Conservation (phyloP, 2,797 vertebrate species). For the Etheostoma nigrum region DNA sequence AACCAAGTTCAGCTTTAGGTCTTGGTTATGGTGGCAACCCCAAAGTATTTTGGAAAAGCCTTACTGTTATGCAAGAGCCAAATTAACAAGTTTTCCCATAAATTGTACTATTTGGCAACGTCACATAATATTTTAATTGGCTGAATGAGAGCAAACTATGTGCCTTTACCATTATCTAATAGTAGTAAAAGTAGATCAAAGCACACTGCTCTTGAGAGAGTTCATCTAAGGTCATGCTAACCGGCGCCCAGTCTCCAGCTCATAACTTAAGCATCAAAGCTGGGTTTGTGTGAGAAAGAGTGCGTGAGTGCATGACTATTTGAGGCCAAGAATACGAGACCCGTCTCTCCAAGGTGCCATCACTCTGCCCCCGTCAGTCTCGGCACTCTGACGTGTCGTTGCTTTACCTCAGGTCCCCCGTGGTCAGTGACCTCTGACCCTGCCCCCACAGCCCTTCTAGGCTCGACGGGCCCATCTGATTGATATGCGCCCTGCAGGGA, state of each 20-base stretch:
- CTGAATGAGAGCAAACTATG: slow-evolving; percentile 49
- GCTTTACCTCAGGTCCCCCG: slow-evolving; percentile 60
- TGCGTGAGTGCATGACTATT: slow-evolving; percentile 58
- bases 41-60: slow-evolving; percentile 56
- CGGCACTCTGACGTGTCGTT: slow-evolving; percentile 59
- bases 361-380: slow-evolving; percentile 74
- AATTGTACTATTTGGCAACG: slow-evolving; percentile 43
- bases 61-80: slow-evolving; percentile 60
- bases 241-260: slow-evolving; percentile 65
- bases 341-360: slow-evolving; percentile 77
- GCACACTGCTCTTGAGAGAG: slow-evolving; percentile 59
- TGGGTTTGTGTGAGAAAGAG: slow-evolving; percentile 58
- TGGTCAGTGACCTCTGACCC: slow-evolving; percentile 69
- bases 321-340: slow-evolving; percentile 63
- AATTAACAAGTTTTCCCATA: slow-evolving; percentile 51
- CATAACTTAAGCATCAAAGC: slow-evolving; percentile 81
- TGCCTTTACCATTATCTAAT: slow-evolving; percentile 62
- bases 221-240: slow-evolving; percentile 78
- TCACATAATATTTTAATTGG: slow-evolving; percentile 62
- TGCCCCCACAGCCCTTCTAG: slow-evolving; percentile 23
- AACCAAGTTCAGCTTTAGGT: slow-evolving; percentile 68
- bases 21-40: slow-evolving; percentile 65
- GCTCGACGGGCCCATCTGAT: slow-evolving; percentile 61
- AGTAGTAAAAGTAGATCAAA: slow-evolving; percentile 77
- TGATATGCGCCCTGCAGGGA: slow-evolving; percentile 70